phyloP scores from a whole-genome alignment of 2,113 vertebrate genomes.

The Coryphaenoides rupestris region DNA sequence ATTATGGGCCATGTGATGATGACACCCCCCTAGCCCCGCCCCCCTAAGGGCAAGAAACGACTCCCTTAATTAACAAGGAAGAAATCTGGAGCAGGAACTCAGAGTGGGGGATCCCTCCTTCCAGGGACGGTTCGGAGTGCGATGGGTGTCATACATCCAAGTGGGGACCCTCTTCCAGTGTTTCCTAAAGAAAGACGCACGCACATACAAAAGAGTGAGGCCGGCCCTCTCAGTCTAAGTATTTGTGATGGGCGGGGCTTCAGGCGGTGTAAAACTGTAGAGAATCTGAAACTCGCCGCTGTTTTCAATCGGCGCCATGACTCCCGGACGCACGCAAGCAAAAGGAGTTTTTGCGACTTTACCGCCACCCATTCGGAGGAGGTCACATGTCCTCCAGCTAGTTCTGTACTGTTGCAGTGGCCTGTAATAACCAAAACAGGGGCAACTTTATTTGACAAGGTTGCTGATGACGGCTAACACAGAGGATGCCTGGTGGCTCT shows the following conservation, averaged over 20 bases:
- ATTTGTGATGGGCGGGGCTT: conserved; percentile 46
- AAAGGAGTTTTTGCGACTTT: not conserved
- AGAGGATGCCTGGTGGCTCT: conserved; percentile 42
- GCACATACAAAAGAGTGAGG: not conserved
- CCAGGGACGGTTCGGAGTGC: too few species aligned
- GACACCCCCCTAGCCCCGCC: too few species aligned
- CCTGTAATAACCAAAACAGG: conserved; percentile 52
- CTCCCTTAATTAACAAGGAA: too few species aligned
- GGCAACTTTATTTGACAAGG: conserved; percentile 77
- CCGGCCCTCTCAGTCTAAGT: conserved; percentile 29
- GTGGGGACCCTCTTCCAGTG: too few species aligned
- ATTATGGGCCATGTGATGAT: too few species aligned
- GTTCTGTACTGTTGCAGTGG: conserved; percentile 56
- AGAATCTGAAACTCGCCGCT: conserved; percentile 30
- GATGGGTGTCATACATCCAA: too few species aligned
- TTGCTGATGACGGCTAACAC: conserved; percentile 58
- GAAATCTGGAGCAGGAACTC: too few species aligned
- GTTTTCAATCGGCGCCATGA: conserved; percentile 19
- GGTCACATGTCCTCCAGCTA: conserved; percentile 56
- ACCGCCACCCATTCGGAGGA: conserved; percentile 4
- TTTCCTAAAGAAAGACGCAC: not conserved
- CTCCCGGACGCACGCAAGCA: not conserved
- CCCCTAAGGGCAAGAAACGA: too few species aligned
- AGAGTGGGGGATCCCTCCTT: too few species aligned
- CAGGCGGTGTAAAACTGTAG: conserved; percentile 35